Conservation (phyloP, 1,140 invertebrate species). For the Diorhabda sublineata region DNA sequence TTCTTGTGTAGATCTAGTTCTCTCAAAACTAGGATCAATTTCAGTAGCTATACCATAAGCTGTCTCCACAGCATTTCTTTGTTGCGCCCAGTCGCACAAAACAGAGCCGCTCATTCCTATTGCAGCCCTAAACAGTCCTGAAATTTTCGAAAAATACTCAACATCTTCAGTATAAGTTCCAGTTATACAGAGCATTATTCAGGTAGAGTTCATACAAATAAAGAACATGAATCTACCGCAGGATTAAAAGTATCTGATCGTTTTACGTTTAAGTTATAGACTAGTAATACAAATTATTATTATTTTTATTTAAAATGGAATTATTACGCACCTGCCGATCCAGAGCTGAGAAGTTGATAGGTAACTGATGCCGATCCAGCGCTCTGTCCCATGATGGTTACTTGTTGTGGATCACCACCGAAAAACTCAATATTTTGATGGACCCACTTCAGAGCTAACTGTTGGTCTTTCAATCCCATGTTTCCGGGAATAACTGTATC, state of each 20-base stretch:
- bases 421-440: constrained; percentile 24
- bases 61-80: constrained; percentile 6
- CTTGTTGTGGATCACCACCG: constrained; percentile 21
- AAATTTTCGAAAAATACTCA: not conserved
- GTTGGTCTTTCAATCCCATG: constrained; percentile 28
- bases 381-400: constrained; percentile 25
- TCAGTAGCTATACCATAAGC: constrained; percentile 9
- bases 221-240: not conserved
- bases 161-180: too few relatives aligned
- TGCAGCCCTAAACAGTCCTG: constrained; percentile 13
- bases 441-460: constrained; percentile 23
- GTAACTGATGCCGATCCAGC: constrained; percentile 28
- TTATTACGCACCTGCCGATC: constrained; percentile 5
- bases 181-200: too few relatives aligned
- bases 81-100: constrained; percentile 19
- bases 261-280: not conserved
- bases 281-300: not conserved
- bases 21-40: not conserved
- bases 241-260: too few relatives aligned
- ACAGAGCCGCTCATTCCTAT: constrained; percentile 24
- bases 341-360: constrained; percentile 21
- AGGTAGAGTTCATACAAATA: too few relatives aligned
- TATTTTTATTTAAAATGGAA: not conserved
- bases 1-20: not conserved
- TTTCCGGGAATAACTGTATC: constrained; percentile 26